Conservation (phyloP, 2,888 invertebrate species). For the Gisinianus flammeolus region DNA sequence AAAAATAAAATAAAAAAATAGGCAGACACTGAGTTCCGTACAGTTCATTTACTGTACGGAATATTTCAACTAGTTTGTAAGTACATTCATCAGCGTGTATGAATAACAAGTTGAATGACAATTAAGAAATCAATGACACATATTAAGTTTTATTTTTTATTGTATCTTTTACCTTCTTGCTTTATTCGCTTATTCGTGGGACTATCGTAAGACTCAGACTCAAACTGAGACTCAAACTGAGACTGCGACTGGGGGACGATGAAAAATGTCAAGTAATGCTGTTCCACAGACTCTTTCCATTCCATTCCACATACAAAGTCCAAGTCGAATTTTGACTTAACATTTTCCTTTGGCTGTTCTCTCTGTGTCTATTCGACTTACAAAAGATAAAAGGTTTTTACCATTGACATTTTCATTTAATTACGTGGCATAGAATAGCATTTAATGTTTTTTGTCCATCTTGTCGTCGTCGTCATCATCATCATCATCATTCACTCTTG, state of each 20-base stretch:
- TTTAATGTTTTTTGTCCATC: not conserved
- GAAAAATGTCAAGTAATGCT: slow-evolving; percentile 19
- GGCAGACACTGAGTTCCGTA: not conserved
- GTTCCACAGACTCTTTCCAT: not conserved
- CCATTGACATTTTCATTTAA: slow-evolving; percentile 17
- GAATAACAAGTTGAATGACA: not conserved
- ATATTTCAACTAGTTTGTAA: not conserved
- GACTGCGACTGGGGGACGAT: not conserved
- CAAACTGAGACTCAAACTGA: not conserved
- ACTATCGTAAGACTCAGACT: too few species aligned
- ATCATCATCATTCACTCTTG: not conserved
- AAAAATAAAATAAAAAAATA: not conserved
- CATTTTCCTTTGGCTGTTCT: not conserved
- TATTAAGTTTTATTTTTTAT: not conserved
- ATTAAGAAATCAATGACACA: slow-evolving; percentile 17
- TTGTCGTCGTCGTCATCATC: not conserved
- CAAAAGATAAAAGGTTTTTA: slow-evolving; percentile 16
- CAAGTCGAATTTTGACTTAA: not conserved
- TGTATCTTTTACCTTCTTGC: not conserved
- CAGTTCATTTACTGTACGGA: too few species aligned
- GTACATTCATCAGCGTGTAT: not conserved
- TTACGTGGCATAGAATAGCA: slow-evolving; percentile 1
- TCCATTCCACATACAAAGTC: not conserved
- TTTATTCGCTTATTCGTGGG: too few species aligned
- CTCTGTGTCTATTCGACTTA: not conserved